phyloP scores from a whole-genome alignment of 2,113 vertebrate species.

The Prunella himalayana region DNA sequence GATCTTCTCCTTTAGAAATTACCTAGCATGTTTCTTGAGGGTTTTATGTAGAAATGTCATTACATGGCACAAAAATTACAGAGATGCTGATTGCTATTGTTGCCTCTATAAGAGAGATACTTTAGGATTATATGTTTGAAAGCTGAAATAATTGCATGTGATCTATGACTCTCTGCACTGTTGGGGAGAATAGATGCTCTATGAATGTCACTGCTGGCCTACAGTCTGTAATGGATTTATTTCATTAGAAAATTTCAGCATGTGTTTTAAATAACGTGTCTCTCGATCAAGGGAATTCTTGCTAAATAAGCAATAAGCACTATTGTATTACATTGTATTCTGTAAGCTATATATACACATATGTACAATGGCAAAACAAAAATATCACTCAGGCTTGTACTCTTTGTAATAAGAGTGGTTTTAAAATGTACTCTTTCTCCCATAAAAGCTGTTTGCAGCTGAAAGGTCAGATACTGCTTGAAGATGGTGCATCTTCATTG shows the following conservation, averaged over 20 bases:
- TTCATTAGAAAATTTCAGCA: not conserved
- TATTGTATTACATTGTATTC: constrained; percentile 21
- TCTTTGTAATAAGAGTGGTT: not conserved
- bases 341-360: constrained; percentile 30
- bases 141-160: not conserved
- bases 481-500: rapidly evolving
- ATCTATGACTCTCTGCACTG: not conserved
- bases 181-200: not conserved
- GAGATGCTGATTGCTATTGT: not conserved
- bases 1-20: not conserved
- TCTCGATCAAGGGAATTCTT: not conserved
- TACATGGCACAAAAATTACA: not conserved
- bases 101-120: not conserved
- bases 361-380: constrained; percentile 6
- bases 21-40: not conserved
- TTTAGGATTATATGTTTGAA: not conserved
- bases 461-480: not conserved
- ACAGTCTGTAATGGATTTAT: not conserved
- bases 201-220: not conserved
- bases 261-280: constrained; percentile 5
- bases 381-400: not conserved
- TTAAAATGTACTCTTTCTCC: not conserved
- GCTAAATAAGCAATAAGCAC: not conserved
- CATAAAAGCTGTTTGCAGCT: not conserved
- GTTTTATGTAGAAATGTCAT: not conserved